Base-by-base conservation (phyloP, 1,140 invertebrate genomes). In the Drosophila bipectinata region DNA sequence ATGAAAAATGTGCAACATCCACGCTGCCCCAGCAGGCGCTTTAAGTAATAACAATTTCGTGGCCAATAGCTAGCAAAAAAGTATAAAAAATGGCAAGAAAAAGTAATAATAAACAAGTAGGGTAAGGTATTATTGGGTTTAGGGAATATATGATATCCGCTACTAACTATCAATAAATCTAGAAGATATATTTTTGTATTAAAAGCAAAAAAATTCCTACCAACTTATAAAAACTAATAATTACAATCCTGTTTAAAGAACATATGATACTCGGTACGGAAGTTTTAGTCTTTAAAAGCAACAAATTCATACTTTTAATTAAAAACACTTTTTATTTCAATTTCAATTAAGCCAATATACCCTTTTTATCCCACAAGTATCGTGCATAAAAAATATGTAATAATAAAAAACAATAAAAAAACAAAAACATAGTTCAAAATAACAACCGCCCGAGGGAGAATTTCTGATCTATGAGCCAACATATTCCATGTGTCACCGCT, bases 41-140 rank as follows among this genome's bases (percentile, higher is more conserved):
- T 83, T 80, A 83, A 85, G 83, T 83, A 83, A 85, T 85, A 73
- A 76, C 72, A 69, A 69, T 73, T 73, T 54, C 39, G 59, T 45
- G 60, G 56, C 24, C 49, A 59, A 18, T 55, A 37, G 41, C 49
- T 44, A 15, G 14, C 24, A 48, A 59, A 37, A 37, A 37, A 37
- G 34, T 37, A 37, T 37, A 37, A 77, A 59, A 61, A 26, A 62
- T 32, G 37, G 44, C 14, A 28, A 21, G 34, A 12, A 51, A 24
- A 24, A 15, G 41, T 44, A 44, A 44, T 44, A 44, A 44, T 44
- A 44, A 44, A 14, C 9, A 15, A 44, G 12, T 10, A 54, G 34
- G 12, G 12, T 12, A 12, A 37, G 3, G 9, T 10, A 37, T 37
- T 37, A 4, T 12, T 4, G 34, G 10, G 10, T 37, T 37, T 37